Evolutionary conservation across 2,888 invertebrate species (phyloP).

Genomic region (Polymixis flavicincta): DNA sequence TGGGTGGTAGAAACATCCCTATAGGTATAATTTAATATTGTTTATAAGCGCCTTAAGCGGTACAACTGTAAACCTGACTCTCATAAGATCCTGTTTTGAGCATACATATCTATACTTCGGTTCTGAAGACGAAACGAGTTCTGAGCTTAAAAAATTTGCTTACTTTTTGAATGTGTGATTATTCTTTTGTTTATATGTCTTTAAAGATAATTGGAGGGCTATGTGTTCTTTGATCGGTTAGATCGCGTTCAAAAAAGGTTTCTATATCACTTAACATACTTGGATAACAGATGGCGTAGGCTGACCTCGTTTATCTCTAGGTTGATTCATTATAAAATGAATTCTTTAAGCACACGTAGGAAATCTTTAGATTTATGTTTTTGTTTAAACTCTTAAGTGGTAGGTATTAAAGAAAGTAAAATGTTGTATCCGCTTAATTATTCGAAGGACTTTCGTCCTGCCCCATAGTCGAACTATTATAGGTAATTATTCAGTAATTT

Average conservation of each 20-base stretch:
- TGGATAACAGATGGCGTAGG: too few species aligned
- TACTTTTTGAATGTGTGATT: not conserved
- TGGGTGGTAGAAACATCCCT: constrained; percentile 61
- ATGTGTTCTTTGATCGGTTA: constrained; percentile 1
- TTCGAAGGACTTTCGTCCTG: not conserved
- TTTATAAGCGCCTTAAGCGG: constrained; percentile 28
- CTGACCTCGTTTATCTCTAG: not conserved
- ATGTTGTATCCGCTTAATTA: not conserved
- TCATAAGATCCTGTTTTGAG: constrained; percentile 39
- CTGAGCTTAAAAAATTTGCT: not conserved
- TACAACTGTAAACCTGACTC: constrained; percentile 7
- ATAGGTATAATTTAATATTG: constrained; percentile 43
- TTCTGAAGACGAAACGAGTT: constrained; percentile 8
- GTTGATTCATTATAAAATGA: not conserved
- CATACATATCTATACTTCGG: not conserved
- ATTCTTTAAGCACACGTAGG: too few species aligned
- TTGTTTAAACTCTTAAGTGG: not conserved
- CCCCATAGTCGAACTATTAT: not conserved
- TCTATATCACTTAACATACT: too few species aligned
- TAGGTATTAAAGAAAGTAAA: not conserved
- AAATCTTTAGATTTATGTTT: not conserved
- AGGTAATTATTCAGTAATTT: not conserved
- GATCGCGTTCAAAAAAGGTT: too few species aligned
- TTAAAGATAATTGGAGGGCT: constrained; percentile 3
- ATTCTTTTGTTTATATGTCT: constrained; percentile 24